Evolutionary conservation across 2,797 vertebrate species (phyloP).

Genomic region (Chromis chromis): DNA sequence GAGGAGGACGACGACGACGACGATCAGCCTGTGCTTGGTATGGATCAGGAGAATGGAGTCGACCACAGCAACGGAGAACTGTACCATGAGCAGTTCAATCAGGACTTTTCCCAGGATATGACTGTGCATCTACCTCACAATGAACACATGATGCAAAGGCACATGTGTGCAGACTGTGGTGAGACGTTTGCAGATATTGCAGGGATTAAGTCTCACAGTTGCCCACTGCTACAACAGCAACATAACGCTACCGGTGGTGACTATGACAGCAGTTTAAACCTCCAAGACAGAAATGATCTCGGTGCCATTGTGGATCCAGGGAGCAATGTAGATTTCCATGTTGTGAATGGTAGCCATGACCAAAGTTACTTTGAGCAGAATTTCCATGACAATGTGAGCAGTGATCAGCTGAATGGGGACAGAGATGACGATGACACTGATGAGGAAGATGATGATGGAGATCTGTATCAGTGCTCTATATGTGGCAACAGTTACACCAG

Average conservation of each 20-base stretch:
- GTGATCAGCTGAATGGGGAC: conserved; percentile 50
- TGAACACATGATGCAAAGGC: conserved; percentile 81
- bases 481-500: conserved; percentile 91
- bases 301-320: conserved; percentile 59
- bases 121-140: conserved; percentile 80
- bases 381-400: conserved; percentile 67
- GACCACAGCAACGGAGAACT: conserved; percentile 52
- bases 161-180: conserved; percentile 88
- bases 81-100: conserved; percentile 75
- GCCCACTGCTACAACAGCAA: conserved; percentile 79
- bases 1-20: conserved; percentile 57
- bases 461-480: conserved; percentile 92
- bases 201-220: conserved; percentile 84
- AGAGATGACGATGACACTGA: conserved; percentile 52
- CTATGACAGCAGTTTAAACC: conserved; percentile 62
- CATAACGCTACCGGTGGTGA: conserved; percentile 58
- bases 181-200: conserved; percentile 85
- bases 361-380: conserved; percentile 74
- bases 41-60: conserved; percentile 68
- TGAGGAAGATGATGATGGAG: conserved; percentile 79
- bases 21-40: conserved; percentile 39
- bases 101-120: conserved; percentile 73
- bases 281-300: conserved; percentile 66
- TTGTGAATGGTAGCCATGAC: conserved; percentile 59
- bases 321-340: conserved; percentile 60